A percentile compares a stretch with the other conserved stretches of the same genome.
Evolutionary conservation across 2,797 vertebrate species (phyloP).

Genomic region (Lacerta viridis): DNA sequence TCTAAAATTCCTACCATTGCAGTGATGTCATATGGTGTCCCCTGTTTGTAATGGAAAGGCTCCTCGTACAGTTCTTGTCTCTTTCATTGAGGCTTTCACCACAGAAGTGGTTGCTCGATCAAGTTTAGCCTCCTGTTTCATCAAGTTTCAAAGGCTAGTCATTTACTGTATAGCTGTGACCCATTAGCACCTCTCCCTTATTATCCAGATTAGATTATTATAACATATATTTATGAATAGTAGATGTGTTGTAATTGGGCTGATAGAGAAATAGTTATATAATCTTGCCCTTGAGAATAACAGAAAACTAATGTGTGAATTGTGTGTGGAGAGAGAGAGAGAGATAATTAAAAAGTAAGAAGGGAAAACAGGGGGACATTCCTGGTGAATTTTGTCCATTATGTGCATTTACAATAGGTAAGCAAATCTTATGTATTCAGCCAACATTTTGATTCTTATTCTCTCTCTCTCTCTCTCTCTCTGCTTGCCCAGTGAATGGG

Average conservation of each 20-base stretch:
- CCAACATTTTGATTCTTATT: slow-evolving; percentile 3
- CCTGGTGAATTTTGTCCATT: neutral
- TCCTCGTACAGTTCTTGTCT: neutral
- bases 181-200: neutral
- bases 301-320: neutral
- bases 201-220: neutral
- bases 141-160: neutral
- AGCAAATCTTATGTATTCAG: neutral
- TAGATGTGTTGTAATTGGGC: neutral
- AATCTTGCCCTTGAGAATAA: neutral
- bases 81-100: neutral
- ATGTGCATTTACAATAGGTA: slow-evolving; percentile 19
- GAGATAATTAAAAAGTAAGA: neutral
- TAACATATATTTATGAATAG: slow-evolving; percentile 2
- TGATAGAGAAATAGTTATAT: neutral
- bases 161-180: neutral
- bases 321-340: neutral
- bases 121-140: neutral
- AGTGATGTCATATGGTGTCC: neutral
- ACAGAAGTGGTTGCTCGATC: neutral
- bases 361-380: neutral
- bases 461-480: slow-evolving; percentile 41
- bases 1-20: neutral
- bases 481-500: neutral
- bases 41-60: neutral